Evolutionary conservation across 2,113 vertebrate species (phyloP).

Genomic region (Mastomys natalensis): DNA sequence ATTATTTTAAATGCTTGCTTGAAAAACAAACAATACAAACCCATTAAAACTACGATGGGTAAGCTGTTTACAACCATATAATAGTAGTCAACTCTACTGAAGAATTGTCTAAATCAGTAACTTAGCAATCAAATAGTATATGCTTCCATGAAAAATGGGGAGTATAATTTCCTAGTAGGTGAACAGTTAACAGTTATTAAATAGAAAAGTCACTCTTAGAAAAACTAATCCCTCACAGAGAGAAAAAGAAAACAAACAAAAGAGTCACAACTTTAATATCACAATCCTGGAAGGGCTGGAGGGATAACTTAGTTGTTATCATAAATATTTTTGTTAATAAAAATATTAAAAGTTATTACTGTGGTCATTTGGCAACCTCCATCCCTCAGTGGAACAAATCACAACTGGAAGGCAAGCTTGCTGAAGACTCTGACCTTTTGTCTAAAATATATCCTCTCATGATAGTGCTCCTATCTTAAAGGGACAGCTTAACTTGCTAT

Average conservation of each 20-base stretch:
- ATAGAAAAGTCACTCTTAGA: not conserved
- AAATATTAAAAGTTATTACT: not conserved
- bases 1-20: not conserved
- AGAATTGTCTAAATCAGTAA: not conserved
- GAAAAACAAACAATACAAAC: not conserved
- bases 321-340: slow-evolving; percentile 6
- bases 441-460: not conserved
- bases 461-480: slow-evolving; percentile 12
- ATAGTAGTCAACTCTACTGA: not conserved
- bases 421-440: not conserved
- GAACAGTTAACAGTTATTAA: not conserved
- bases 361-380: not conserved
- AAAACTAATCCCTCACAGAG: not conserved
- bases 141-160: slow-evolving; percentile 23
- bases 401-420: slow-evolving; percentile 28
- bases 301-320: not conserved
- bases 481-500: not conserved
- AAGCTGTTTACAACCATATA: not conserved
- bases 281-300: not conserved
- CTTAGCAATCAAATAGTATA: not conserved
- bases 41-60: not conserved
- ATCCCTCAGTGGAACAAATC: not conserved
- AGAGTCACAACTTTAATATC: not conserved
- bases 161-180: not conserved
- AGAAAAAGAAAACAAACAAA: not conserved